Evolutionary conservation across 2,113 vertebrate genomes (phyloP).

Genomic region (zebrafish (Danio rerio)): GRCz12tu NC_133186.1:11354501-11355000

Average conservation of each 20-base stretch:
- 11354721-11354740: constrained; percentile 28
- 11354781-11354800: constrained; percentile 81
- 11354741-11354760: constrained; percentile 46
- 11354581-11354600: background rate
- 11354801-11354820: constrained; percentile 66
- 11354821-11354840: constrained; percentile 67
- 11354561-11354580: constrained; percentile 6
- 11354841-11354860: constrained; percentile 78
- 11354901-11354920: constrained; percentile 36
- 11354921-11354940: constrained; percentile 57
- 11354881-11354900: constrained; percentile 40
- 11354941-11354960: constrained; percentile 51
- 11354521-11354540: constrained; percentile 31
- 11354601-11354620: background rate
- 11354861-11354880: constrained; percentile 73
- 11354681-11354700: constrained; percentile 45
- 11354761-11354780: constrained; percentile 54
- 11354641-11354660: constrained; percentile 44
- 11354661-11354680: constrained; percentile 46
- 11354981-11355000: constrained; percentile 34
- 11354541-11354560: background rate
- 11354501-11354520: too few species aligned
- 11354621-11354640: constrained; percentile 18
- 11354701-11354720: constrained; percentile 30
- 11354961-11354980: constrained; percentile 55